Conservation (phyloP, 1,140 invertebrate genomes). For the Belonocnema kinseyi region DNA sequence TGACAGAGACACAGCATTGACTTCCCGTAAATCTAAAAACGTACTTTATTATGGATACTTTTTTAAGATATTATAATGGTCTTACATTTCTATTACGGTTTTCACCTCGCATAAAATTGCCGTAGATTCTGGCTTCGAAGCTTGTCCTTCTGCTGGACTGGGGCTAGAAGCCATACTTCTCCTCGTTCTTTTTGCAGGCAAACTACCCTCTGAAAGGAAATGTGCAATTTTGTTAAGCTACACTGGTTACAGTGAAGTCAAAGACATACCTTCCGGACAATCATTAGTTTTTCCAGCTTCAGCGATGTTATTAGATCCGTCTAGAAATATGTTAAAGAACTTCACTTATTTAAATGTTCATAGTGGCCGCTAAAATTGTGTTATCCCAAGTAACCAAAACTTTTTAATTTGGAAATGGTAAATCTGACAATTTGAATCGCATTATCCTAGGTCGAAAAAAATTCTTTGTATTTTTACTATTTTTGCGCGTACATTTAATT, state of each 20-base stretch:
- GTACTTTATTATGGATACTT: conserved; percentile 23
- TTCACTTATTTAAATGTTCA: background rate
- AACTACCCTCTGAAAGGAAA: conserved; percentile 50
- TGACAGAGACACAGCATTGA: conserved; percentile 74
- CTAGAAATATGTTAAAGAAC: conserved; percentile 45
- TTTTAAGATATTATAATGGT: background rate
- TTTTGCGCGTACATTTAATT: no score
- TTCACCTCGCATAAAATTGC: conserved; percentile 68
- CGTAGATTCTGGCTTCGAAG: conserved; percentile 74
- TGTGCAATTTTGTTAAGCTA: background rate
- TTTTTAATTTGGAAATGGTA: no score
- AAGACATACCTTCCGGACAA: conserved; percentile 64
- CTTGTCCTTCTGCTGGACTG: conserved; percentile 71
- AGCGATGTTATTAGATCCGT: conserved; percentile 46
- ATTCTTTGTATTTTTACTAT: no score
- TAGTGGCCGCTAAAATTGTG: background rate
- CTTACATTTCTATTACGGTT: conserved; percentile 10
- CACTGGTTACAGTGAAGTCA: conserved; percentile 19
- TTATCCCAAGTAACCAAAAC: no score
- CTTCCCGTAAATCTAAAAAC: conserved; percentile 64
- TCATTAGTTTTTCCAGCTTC: conserved; percentile 62
- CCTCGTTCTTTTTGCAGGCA: conserved; percentile 65
- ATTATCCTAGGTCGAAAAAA: no score
- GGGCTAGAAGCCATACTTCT: conserved; percentile 71
- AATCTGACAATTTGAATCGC: no score